Conservation (phyloP, 2,113 vertebrate genomes). For the Bothrops jararaca region DNA sequence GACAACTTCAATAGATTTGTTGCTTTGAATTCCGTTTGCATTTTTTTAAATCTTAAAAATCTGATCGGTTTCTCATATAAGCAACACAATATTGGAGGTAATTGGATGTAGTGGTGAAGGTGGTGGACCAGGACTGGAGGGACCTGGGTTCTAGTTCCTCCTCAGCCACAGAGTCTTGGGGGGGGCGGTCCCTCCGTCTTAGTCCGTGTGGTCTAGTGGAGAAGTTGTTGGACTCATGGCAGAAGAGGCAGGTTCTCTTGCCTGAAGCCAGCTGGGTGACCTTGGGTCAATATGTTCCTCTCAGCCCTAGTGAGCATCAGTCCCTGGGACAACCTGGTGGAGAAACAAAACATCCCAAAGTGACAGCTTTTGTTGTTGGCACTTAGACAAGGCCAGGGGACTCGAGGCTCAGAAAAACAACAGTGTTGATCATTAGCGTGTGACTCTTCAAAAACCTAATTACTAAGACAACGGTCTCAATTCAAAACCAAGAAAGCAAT, state of each 20-base stretch:
- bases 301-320: neutral
- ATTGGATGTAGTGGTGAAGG: neutral
- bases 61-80: neutral
- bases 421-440: neutral
- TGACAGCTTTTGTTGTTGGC: neutral
- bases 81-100: neutral
- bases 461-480: neutral
- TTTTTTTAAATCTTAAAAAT: neutral
- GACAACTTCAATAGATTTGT: neutral
- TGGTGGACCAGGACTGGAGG: neutral
- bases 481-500: neutral
- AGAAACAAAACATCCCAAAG: neutral
- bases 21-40: neutral
- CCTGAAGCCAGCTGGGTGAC: neutral
- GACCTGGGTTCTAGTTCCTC: neutral
- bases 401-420: neutral
- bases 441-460: neutral
- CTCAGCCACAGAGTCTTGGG: neutral
- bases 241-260: neutral
- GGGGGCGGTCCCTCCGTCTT: neutral
- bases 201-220: neutral
- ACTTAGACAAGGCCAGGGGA: neutral
- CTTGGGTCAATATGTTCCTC: neutral
- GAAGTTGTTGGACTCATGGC: neutral
- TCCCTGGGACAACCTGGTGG: neutral